Evolutionary conservation across 2,113 vertebrate genomes (phyloP), one percentile per base, ranked within the genome.

Genomic region (Poecile atricapillus): DNA sequence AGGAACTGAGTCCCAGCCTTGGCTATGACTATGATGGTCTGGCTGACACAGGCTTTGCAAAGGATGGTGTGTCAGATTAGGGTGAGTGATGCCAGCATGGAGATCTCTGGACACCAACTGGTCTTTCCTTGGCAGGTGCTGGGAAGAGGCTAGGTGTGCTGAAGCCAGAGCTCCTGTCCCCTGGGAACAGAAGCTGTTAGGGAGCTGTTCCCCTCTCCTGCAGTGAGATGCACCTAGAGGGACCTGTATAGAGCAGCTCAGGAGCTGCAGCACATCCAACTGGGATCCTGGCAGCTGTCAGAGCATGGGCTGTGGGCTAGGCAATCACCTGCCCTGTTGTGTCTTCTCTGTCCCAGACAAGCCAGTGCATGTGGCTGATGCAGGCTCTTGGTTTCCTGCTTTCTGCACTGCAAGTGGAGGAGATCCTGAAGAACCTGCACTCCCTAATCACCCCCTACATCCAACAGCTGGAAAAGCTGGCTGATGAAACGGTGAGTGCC

Each of bases 341-440:
- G 64, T 97, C 94, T 92, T 87, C 79, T 95, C 75, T 81, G 39
- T 75, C 73, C 55, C 97, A 99, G 99, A 99, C 99, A 3, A 99
- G 99, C 97, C 99, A 99, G 97, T 99, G 99, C 91, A 99, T 99
- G 99, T 99, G 99, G 99, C 97, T 99, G 97, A 99, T 99, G 99
- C 99, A 99, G 97, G 99, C 99, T 12, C 98, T 99, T 67, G 99
- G 99, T 85, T 99, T 99, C 97, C 98, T 99, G 97, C 98, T 99
- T 69, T 99, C 99, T 5, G 99, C 99, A 2, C 98, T 99, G 89
- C 99, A 99, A 55, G 99, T 99, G 90, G 99, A 99, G 68, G 99
- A 99, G 96, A 99, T 99, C 95, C 97, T 99, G 94, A 98, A 99
- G 97, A 99, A 99, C 96, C 97, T 99, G 83, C 99, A 99, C 94